Evolutionary conservation across 2,797 vertebrate species (phyloP).

Genomic region (Lophius americanus): DNA sequence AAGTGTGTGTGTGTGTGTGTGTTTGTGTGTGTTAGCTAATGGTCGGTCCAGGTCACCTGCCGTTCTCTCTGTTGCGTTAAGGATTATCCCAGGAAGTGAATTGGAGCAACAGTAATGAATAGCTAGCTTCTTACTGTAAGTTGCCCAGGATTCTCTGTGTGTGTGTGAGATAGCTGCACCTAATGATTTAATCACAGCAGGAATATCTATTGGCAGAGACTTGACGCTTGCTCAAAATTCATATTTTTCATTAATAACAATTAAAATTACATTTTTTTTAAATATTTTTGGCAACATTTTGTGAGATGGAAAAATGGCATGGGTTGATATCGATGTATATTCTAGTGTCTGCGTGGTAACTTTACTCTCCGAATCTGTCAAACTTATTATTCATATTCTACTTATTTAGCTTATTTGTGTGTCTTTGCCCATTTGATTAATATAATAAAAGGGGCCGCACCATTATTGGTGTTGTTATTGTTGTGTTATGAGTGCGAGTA

Average conservation of each 20-base stretch:
- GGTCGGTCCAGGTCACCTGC: conserved; percentile 76
- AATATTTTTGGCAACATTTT: not conserved
- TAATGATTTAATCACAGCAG: not conserved
- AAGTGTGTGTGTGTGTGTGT: conserved; percentile 38
- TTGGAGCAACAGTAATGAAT: conserved; percentile 82
- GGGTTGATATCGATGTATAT: not conserved
- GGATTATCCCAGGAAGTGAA: conserved; percentile 88
- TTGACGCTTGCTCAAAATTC: not conserved
- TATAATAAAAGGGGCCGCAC: too few species aligned
- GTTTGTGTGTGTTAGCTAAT: conserved; percentile 62
- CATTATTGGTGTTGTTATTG: too few species aligned
- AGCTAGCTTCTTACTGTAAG: conserved; percentile 72
- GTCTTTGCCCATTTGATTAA: too few species aligned
- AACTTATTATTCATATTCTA: too few species aligned
- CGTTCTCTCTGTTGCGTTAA: conserved; percentile 75
- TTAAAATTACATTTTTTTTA: not conserved
- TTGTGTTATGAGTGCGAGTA: too few species aligned
- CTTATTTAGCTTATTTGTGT: too few species aligned
- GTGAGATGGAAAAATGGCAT: not conserved
- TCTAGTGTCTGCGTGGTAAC: not conserved
- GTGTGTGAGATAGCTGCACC: too few species aligned
- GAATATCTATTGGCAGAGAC: not conserved
- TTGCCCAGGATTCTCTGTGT: too few species aligned
- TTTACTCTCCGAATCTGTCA: not conserved
- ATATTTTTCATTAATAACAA: not conserved